phyloP scores from a whole-genome alignment of 2,888 invertebrate species.

The Criorhina ranunculi region DNA sequence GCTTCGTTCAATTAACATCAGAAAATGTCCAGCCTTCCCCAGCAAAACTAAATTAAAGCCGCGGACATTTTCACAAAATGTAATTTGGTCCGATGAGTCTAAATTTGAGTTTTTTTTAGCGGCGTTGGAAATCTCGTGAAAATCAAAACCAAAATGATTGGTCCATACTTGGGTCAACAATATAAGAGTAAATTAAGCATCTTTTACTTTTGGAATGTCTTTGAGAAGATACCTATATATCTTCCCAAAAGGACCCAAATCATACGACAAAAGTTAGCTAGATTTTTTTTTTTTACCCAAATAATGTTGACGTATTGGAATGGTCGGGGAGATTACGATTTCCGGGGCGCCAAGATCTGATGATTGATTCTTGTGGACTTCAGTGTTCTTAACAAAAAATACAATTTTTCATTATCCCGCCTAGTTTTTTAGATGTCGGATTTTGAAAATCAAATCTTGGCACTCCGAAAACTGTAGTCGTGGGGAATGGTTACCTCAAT shows the following conservation, averaged over 20 bases:
- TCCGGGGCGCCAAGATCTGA: too few species aligned
- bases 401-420: too few species aligned
- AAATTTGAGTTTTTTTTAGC: neutral
- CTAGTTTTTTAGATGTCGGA: too few species aligned
- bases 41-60: neutral
- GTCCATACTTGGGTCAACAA: too few species aligned
- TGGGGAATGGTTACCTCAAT: neutral
- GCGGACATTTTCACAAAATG: neutral
- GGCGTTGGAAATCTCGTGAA: neutral
- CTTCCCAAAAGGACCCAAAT: neutral
- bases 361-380: too few species aligned
- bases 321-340: too few species aligned
- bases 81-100: neutral
- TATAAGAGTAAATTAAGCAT: too few species aligned
- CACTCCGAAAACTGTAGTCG: too few species aligned
- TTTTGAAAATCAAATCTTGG: too few species aligned
- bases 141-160: neutral
- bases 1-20: neutral
- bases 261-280: neutral
- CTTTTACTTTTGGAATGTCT: too few species aligned
- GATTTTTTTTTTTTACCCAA: neutral
- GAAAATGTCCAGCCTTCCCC: neutral
- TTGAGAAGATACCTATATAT: neutral
- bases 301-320: neutral
- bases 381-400: too few species aligned